These are phyloP conservation scores for Aphodius sticticus DNA, from an alignment of 2,888 invertebrate genomes.

Conservation along the genomic window DNA sequence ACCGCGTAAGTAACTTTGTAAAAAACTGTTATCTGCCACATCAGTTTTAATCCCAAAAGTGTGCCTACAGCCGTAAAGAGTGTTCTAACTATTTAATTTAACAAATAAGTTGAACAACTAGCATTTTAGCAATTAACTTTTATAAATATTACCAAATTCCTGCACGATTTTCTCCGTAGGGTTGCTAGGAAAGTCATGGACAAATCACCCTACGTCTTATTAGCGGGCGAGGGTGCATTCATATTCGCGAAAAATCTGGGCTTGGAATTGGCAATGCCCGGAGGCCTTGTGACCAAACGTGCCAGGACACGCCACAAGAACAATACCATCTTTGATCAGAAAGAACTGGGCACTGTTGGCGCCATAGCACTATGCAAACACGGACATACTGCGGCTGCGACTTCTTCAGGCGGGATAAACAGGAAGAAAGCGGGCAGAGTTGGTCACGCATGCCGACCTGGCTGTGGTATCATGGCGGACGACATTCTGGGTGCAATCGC, in stretches of 20 bases:
- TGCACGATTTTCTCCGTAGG: neutral
- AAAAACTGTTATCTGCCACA: too few relatives aligned
- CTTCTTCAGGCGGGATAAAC: constrained; percentile 86
- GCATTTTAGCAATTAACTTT: too few relatives aligned
- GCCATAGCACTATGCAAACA: constrained; percentile 79
- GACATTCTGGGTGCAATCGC: constrained; percentile 78
- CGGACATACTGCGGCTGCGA: constrained; percentile 80
- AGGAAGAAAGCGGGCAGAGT: constrained; percentile 81
- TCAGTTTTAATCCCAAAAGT: too few relatives aligned
- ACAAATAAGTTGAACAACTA: too few relatives aligned
- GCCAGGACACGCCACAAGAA: constrained; percentile 68
- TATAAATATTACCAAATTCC: too few relatives aligned
- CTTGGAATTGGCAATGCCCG: constrained; percentile 67
- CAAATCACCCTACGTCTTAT: constrained; percentile 74
- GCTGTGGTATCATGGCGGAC: constrained; percentile 81
- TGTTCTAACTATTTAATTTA: too few relatives aligned
- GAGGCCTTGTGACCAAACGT: constrained; percentile 71
- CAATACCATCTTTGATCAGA: constrained; percentile 23
- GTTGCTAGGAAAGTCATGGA: constrained; percentile 80
- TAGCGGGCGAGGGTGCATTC: constrained; percentile 77
- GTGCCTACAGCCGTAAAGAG: too few relatives aligned
- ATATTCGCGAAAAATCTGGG: constrained; percentile 74
- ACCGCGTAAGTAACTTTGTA: too few relatives aligned
- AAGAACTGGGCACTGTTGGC: constrained; percentile 82
- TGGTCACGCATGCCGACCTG: constrained; percentile 78